phyloP scores from a whole-genome alignment of 2,113 vertebrate species.

The Sterrhoptilus dennistouni region DNA sequence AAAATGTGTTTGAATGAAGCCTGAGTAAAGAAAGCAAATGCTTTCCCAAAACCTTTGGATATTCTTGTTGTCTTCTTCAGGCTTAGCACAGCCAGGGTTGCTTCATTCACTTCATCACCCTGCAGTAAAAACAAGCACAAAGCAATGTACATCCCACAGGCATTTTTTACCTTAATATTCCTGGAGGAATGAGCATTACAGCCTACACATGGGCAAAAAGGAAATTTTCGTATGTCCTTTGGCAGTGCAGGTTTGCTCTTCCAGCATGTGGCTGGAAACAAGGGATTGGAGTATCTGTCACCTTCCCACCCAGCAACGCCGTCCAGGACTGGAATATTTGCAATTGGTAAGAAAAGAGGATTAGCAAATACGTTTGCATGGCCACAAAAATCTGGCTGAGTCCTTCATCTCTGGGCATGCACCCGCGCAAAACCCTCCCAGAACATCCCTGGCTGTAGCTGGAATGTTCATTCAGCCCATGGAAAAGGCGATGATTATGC shows the following conservation, averaged over 20 bases:
- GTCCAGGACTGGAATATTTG: not conserved
- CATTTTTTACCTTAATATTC: not conserved
- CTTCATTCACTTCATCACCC: not conserved
- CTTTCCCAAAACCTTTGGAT: not conserved
- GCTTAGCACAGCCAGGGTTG: not conserved
- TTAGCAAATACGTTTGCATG: not conserved
- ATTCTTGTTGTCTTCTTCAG: not conserved
- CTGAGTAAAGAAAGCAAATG: not conserved
- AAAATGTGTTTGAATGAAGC: not conserved
- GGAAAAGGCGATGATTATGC: not conserved
- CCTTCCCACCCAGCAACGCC: not conserved
- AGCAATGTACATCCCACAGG: not conserved
- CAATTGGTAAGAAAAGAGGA: not conserved
- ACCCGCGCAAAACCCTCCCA: not conserved
- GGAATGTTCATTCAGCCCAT: accelerated
- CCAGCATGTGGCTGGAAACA: not conserved
- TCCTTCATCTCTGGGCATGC: not conserved
- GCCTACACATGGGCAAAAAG: not conserved
- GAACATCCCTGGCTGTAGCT: not conserved
- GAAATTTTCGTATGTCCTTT: accelerated
- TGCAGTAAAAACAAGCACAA: not conserved
- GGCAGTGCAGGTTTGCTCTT: not conserved
- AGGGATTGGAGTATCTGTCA: not conserved
- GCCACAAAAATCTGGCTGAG: not conserved
- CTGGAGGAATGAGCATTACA: not conserved